These are phyloP conservation scores for Saimiri boliviensis DNA, from an alignment of 2,113 vertebrate species.

Conservation along the genomic window DNA sequence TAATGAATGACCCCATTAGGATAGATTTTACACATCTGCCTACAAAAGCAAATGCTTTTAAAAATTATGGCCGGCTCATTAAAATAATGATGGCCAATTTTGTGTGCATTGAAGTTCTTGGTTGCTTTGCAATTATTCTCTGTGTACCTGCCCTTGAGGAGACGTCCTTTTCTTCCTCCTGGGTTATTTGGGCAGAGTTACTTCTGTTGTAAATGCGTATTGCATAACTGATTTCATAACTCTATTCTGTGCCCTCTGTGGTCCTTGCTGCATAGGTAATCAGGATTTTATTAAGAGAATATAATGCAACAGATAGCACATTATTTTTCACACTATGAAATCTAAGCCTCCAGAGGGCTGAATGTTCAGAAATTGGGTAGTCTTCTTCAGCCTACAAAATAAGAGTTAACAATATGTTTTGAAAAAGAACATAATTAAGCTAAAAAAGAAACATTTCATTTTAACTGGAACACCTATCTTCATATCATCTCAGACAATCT, in stretches of 20 bases:
- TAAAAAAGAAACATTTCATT: background rate
- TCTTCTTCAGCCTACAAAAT: background rate
- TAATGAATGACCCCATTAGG: slow-evolving; percentile 40
- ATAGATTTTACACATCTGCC: slow-evolving; percentile 37
- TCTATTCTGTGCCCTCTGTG: slow-evolving; percentile 14
- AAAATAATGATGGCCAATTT: slow-evolving; percentile 48
- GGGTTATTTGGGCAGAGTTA: background rate
- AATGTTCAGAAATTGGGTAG: background rate
- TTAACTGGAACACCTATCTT: background rate
- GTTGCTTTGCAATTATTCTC: background rate
- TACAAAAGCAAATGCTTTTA: slow-evolving; percentile 45
- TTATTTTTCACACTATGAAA: slow-evolving; percentile 28
- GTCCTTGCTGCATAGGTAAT: slow-evolving; percentile 50
- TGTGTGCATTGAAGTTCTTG: background rate
- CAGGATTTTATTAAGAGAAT: slow-evolving; percentile 26
- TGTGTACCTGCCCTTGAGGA: background rate
- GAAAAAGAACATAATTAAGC: slow-evolving; percentile 25
- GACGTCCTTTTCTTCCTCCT: slow-evolving; percentile 5
- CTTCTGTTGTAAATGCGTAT: slow-evolving; percentile 4
- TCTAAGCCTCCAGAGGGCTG: background rate
- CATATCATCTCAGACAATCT: background rate
- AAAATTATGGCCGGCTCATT: slow-evolving; percentile 56
- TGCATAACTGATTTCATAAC: slow-evolving; percentile 52
- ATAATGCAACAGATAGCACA: slow-evolving; percentile 5
- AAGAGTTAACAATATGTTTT: background rate